Base-by-base conservation (phyloP, 2,888 invertebrate species). In the Furcula furcula region DNA sequence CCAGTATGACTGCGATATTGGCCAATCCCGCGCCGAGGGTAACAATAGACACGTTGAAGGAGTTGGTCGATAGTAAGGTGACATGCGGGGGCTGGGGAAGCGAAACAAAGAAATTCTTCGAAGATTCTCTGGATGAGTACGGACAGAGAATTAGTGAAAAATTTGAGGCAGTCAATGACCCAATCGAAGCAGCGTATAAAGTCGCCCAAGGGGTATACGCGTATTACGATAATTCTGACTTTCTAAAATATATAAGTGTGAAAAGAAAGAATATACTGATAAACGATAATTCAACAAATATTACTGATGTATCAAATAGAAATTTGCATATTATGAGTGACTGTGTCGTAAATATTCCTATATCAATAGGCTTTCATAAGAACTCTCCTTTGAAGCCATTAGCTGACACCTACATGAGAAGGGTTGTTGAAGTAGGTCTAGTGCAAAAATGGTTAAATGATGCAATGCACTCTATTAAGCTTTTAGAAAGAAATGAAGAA, bases 1-100 rank as follows among this genome's bases (percentile, higher is more conserved):
- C 96, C 0, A 95, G 95, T 56, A 93, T 96, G 91, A 96, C 95
- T 0, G 95, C 96, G 0, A 94, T 95, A 32, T 80, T 96, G 28
- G 94, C 96, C 0, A 94, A 93, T 71, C 95, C 96, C 14, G 90
- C 92, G 0, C 92, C 93, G 7, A 91, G 95, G 54, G 91, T 95
- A 5, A 95, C 94, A 0, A 95, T 96, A 21, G 94, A 96, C 60
- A 94, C 94, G 0, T 64, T 96, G 19, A 80, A 91, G 52, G 92
- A 95, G 57, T 71, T 96, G 0, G 91, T 92, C 0, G 90, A 90
- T 29, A 94, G 93, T 50, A 89, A 90, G 45, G 85, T 95, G 3
- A 83, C 83, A 1, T 91, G 93, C 40, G 93, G 94, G 0, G 93
- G 94, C 0, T 95, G 94, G 93, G 93, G 93, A 0, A 86, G 87